Evolutionary conservation across 2,797 vertebrate genomes (phyloP).

Genomic region (Notolepis coatsorum): DNA sequence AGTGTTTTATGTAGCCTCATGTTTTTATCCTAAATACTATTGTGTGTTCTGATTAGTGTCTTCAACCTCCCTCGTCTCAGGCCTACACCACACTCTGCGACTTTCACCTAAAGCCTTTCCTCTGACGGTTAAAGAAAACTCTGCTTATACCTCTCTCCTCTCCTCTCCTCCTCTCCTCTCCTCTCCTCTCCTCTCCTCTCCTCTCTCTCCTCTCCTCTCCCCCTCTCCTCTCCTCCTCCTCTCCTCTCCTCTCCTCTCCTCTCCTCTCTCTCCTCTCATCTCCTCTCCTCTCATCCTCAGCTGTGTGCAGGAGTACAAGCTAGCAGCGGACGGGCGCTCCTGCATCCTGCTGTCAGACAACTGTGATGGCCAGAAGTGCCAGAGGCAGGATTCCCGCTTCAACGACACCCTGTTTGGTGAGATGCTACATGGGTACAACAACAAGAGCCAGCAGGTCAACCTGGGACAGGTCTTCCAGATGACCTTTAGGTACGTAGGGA

Average conservation of each 20-base stretch:
- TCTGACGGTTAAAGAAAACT: no score
- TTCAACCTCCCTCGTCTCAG: no score
- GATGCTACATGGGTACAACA: slow-evolving; percentile 98
- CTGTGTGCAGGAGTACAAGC: slow-evolving; percentile 97
- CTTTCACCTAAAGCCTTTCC: no score
- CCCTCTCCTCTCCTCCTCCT: background rate
- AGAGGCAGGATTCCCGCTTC: slow-evolving; percentile 88
- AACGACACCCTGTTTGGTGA: slow-evolving; percentile 97
- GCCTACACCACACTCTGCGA: no score
- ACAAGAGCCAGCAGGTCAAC: slow-evolving; percentile 94
- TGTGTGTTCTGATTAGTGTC: no score
- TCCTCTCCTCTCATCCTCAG: slow-evolving; percentile 68
- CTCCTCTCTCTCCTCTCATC: background rate
- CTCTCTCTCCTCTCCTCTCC: background rate
- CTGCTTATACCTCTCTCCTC: no score
- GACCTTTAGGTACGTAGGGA: slow-evolving; percentile 91
- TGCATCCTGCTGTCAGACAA: slow-evolving; percentile 93
- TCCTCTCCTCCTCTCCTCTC: background rate
- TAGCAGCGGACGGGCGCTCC: slow-evolving; percentile 93
- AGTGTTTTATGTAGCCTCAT: no score
- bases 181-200: background rate
- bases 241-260: background rate
- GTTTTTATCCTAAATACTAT: no score
- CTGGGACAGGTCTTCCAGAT: slow-evolving; percentile 98
- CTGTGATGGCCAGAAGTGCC: slow-evolving; percentile 93